Base-by-base conservation (phyloP, 2,888 invertebrate species). In the Eupithecia inturbata region DNA sequence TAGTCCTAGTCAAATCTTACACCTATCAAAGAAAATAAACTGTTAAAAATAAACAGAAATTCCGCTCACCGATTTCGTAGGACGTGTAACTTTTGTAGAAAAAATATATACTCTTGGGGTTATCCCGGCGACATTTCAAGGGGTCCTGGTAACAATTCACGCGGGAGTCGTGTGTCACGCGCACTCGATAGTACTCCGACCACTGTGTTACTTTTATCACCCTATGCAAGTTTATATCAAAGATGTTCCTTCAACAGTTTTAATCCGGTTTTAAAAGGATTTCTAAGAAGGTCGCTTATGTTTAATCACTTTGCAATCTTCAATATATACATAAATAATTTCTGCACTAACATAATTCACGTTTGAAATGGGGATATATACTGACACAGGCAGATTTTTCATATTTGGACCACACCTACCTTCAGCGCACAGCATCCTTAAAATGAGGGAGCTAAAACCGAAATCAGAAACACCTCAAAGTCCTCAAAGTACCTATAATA, bases 61-160 rank as follows among this genome's bases (percentile, higher is more conserved):
- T 62, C n/a, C 49, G 36, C 71, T 64, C 26, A 63, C 41, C 36
- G 69, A 75, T 72, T 71, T 82, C 82, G 82, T 77, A 80, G 80
- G 80, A 83, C 80, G 67, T 63, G 70, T 85, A 83, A 84, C 82
- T 85, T 85, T 83, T 79, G 83, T 81, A 81, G 83, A 79, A 88
- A 89, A 92, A 89, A 89, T 91, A 91, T 91, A 84, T 87, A 85
- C 91, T 87, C 90, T 72, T 81, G 90, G 91, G 92, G 87, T 87
- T 88, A 86, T 82, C 87, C 88, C 85, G 85, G 81, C 88, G 90
- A 91, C 92, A 91, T 89, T 89, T 91, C 91, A 91, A 89, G 86
- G 87, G 85, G 86, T 84, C 83, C 84, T 84, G 88, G 86, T 84
- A 82, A 79, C 80, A 85, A 88, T 87, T 83, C 92, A 83, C 91